Base-by-base conservation (phyloP, 1,140 invertebrate species). In the Anoplophora glabripennis region DNA sequence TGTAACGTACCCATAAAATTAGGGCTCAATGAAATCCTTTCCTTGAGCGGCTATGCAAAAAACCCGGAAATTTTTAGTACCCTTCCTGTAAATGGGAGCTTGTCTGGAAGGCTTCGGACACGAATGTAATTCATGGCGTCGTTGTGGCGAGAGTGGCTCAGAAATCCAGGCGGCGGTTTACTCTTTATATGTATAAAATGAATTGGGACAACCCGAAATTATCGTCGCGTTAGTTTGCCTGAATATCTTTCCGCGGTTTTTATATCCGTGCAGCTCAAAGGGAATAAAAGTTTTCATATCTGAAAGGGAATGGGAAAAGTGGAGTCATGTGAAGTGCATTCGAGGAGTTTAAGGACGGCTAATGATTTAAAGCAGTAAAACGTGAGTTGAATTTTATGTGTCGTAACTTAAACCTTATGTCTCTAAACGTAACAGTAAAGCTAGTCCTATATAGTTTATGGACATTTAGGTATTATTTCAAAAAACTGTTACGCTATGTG, bases 61-160 rank as follows among this genome's bases (percentile, higher is more conserved):
- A 28, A 28, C 21, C 21, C 21, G 21, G 21, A 28, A 28, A 28
- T 28, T 28, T 28, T 28, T 28, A 28, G 21, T 28, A 28, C 21
- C 21, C 21, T 28, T 28, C 21, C 21, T 28, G 21, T 28, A 28
- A 28, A 28, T 5, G 21, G n/a, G 21, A 53, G 41, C 34, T 53
- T 53, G 49, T 53, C 49, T 38, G 38, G 48, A 34, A 36, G 34
- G 48, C 48, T 11, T 14, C 4, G 33, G 41, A 38, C 49, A 53
- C 49, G 49, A 47, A 53, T 53, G 52, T 53, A 53, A 53, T 53
- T 53, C 52, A 53, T 53, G 52, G 52, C 52, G 52, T 53, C 52
- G 45, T 53, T 53, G 52, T 53, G 52, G 52, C 52, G 52, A 53
- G 45, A 53, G 52, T 42, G 38, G 52, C 49, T 40, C 35, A n/a